Evolutionary conservation across 2,888 invertebrate species (phyloP).

Genomic region (Lycaena phlaeas): DNA sequence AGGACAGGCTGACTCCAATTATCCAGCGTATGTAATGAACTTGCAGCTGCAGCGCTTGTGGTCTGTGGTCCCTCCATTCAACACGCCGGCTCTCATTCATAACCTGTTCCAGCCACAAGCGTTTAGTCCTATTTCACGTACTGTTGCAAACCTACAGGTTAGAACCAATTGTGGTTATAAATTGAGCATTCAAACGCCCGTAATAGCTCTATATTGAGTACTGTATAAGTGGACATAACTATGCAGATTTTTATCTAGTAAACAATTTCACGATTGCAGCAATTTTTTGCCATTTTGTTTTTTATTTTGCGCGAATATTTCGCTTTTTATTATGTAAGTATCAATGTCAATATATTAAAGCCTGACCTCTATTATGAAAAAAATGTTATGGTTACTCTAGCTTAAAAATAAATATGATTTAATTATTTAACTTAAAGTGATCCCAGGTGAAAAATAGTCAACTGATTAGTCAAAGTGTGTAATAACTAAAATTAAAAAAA

Average conservation of each 20-base stretch:
- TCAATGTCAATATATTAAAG: too few relatives aligned
- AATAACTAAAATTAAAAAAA: too few relatives aligned
- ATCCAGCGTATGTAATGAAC: slow-evolving; percentile 3
- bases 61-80: slow-evolving; percentile 45
- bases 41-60: slow-evolving; percentile 29
- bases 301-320: too few relatives aligned
- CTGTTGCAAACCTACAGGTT: slow-evolving; percentile 21
- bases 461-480: too few relatives aligned
- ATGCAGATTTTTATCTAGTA: neutral
- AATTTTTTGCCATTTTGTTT: too few relatives aligned
- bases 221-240: slow-evolving; percentile 1
- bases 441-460: too few relatives aligned
- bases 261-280: too few relatives aligned
- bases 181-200: slow-evolving; percentile 13
- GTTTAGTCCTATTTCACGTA: slow-evolving; percentile 36
- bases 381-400: too few relatives aligned
- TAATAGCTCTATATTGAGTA: slow-evolving; percentile 10
- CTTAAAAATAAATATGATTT: too few relatives aligned
- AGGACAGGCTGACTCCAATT: slow-evolving; percentile 6
- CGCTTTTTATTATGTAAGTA: too few relatives aligned
- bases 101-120: slow-evolving; percentile 29
- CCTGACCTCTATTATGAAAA: too few relatives aligned
- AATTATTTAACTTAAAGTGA: too few relatives aligned
- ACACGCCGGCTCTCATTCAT: slow-evolving; percentile 35
- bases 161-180: slow-evolving; percentile 17